Percentiles rank a stretch among this genome's conserved stretches.
Evolutionary conservation across 2,797 vertebrate species (phyloP).

Genomic region (Mionectes olivaceus): DNA sequence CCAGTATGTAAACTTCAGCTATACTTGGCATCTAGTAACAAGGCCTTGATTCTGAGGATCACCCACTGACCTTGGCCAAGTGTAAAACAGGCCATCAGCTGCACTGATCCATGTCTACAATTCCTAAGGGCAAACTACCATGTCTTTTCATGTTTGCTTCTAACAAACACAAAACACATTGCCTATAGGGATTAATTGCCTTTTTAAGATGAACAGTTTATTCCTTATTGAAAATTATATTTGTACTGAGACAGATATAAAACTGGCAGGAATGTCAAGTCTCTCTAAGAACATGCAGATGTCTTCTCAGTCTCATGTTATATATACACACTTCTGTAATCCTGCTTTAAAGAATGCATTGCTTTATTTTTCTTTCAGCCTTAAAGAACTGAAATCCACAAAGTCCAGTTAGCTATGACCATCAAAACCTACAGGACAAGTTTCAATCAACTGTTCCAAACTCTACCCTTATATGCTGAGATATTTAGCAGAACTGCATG

Average conservation of each 20-base stretch:
- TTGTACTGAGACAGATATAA: not conserved
- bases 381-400: not conserved
- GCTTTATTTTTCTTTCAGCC: not conserved
- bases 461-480: not conserved
- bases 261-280: not conserved
- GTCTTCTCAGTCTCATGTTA: not conserved
- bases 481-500: not conserved
- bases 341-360: not conserved
- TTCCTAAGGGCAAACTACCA: not conserved
- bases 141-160: not conserved
- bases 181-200: not conserved
- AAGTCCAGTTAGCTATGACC: too few species aligned
- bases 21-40: not conserved
- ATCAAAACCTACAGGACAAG: not conserved
- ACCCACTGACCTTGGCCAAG: not conserved
- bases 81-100: not conserved
- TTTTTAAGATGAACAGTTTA: not conserved
- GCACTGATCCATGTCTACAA: not conserved
- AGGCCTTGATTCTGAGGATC: not conserved
- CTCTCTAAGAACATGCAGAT: not conserved
- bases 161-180: not conserved
- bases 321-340: not conserved
- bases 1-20: not conserved
- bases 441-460: not conserved
- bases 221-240: not conserved